Percentiles rank a stretch among this genome's conserved stretches.
phyloP scores from a whole-genome alignment of 2,113 vertebrate genomes.

The Gallinago undulata region DNA sequence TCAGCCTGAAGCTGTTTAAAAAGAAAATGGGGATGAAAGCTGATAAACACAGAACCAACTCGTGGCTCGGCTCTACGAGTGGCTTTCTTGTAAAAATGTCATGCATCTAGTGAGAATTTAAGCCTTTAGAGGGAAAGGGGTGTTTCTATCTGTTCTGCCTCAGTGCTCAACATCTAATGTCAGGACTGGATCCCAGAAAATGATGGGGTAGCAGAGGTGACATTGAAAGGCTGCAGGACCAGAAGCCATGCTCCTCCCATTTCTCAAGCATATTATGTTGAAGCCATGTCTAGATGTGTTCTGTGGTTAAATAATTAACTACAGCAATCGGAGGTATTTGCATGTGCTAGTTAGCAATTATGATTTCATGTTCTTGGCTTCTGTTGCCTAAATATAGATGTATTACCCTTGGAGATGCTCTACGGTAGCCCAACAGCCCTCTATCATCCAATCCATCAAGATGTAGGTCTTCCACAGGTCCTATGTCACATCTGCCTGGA shows the following conservation, averaged over 20 bases:
- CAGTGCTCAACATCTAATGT: neutral
- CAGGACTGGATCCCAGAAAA: neutral
- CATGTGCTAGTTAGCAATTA: neutral
- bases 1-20: slow-evolving; percentile 2
- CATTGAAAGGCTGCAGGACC: neutral
- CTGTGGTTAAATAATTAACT: neutral
- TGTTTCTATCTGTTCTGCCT: neutral
- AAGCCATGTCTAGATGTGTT: neutral
- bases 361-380: neutral
- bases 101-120: neutral
- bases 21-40: neutral
- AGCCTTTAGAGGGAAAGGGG: neutral
- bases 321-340: neutral
- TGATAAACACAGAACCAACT: neutral
- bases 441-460: neutral
- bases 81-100: neutral
- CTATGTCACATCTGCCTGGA: neutral
- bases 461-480: neutral
- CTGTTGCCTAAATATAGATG: neutral
- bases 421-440: neutral
- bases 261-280: neutral
- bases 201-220: neutral
- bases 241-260: neutral
- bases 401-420: neutral
- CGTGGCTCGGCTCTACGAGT: neutral